Base-by-base conservation (phyloP, 2,888 invertebrate genomes). In the Sphecodes monilicornis region DNA sequence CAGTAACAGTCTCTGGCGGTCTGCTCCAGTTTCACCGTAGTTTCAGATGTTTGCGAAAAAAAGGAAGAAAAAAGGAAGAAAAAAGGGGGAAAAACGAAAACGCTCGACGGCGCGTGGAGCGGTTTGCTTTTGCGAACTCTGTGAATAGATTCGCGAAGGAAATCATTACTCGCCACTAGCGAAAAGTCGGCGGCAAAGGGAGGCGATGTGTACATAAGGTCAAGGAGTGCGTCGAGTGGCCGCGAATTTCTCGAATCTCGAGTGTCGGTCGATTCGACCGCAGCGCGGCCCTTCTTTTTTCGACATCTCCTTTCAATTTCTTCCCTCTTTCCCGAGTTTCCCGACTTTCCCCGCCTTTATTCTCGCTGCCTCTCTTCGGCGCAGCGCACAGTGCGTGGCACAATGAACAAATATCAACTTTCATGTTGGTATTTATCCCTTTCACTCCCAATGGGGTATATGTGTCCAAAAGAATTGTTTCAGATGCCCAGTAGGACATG, bases 221-320 rank as follows among this genome's bases (percentile, higher is more conserved):
- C 68, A 68, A 68, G 39, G 68, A 39, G 68, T 22, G 68, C 39
- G 68, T 68, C 66, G 66, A 66, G 66, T 66, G 66, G 66, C 66
- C 32, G 32, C 66, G 66, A 66, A 36, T 66, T 32, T 66, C 66
- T 66, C 80, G 80, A 82, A 22, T 50, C 50, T 50, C 50, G 50
- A 50, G 80, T 71, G 74, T 70, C 70, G 73, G 54, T 66, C 66
- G 66, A 68, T 68, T 68, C 66, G n/a, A 68, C n/a, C 68, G 18
- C 8, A 11, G 32, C n/a, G 22, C 22, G 22, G 32, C 8, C 36
- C 16, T 11, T 39, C 22, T n/a, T 66, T 36, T 66, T 36, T 39
- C 22, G 66, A 36, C 18, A 18, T 66, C 66, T 66, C 66, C 66
- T 66, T 66, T 39, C 36, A 66, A 22, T 66, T 39, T 39, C 66